Conservation (phyloP, 2,888 invertebrate genomes). For the Conchocele bisecta region DNA sequence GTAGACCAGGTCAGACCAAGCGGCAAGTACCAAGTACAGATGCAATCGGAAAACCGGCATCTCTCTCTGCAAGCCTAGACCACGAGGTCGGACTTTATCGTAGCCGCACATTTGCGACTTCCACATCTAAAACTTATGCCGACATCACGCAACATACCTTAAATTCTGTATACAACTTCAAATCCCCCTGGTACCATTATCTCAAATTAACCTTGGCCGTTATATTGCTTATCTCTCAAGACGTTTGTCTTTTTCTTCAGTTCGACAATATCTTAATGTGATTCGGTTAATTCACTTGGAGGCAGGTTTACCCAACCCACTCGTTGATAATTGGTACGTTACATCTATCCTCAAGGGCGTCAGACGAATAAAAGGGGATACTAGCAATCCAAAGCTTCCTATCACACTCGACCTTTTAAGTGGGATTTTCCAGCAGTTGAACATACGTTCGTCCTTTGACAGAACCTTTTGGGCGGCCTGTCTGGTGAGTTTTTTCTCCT, state of each 20-base stretch:
- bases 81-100: background rate
- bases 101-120: background rate
- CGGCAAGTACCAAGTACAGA: too few relatives aligned
- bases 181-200: too few relatives aligned
- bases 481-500: conserved; percentile 16
- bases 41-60: too few relatives aligned
- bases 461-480: conserved; percentile 11
- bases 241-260: background rate
- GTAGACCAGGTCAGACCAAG: too few relatives aligned
- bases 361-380: conserved; percentile 1
- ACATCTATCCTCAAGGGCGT: conserved; percentile 4
- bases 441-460: background rate
- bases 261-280: background rate
- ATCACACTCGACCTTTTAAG: conserved; percentile 2
- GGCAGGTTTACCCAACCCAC: conserved; percentile 1
- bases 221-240: conserved; percentile 4
- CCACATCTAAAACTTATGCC: background rate
- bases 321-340: background rate
- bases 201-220: conserved; percentile 1
- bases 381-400: conserved; percentile 1
- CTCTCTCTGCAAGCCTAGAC: background rate
- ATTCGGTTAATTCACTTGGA: background rate
- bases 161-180: too few relatives aligned
- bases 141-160: too few relatives aligned
- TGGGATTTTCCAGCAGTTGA: background rate